Evolutionary conservation across 2,888 invertebrate genomes (phyloP).

Genomic region (Dilophus febrilis): DNA sequence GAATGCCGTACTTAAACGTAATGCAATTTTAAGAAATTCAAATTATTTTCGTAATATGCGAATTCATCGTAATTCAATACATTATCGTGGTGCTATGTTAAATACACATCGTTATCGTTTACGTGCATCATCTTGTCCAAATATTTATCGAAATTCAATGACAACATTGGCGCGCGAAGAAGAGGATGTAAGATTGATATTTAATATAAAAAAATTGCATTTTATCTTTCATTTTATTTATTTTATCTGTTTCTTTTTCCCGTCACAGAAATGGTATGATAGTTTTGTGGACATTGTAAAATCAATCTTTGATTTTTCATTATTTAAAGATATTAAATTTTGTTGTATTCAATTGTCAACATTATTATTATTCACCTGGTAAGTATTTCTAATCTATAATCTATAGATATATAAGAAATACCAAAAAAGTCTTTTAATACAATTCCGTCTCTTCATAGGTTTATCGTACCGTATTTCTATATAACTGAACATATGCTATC

Average conservation of each 20-base stretch:
- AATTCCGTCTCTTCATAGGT: slow-evolving; percentile 49
- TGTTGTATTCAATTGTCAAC: slow-evolving; percentile 70
- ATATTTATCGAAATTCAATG: slow-evolving; percentile 82
- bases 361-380: slow-evolving; percentile 79
- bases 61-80: slow-evolving; percentile 61
- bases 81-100: slow-evolving; percentile 71
- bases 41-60: slow-evolving; percentile 53
- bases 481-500: slow-evolving; percentile 67
- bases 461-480: slow-evolving; percentile 91
- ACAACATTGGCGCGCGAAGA: slow-evolving; percentile 61
- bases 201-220: slow-evolving; percentile 1
- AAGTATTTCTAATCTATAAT: too few relatives aligned
- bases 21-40: slow-evolving; percentile 29
- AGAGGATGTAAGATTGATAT: slow-evolving; percentile 42
- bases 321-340: slow-evolving; percentile 62
- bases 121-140: slow-evolving; percentile 78
- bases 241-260: slow-evolving; percentile 5
- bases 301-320: slow-evolving; percentile 61
- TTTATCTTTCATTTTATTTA: slow-evolving; percentile 3
- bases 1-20: slow-evolving; percentile 20
- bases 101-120: slow-evolving; percentile 66
- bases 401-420: too few relatives aligned
- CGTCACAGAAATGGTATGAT: slow-evolving; percentile 53
- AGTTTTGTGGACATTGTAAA: slow-evolving; percentile 46
- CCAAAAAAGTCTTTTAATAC: background rate